Evolutionary conservation across 2,888 invertebrate genomes (phyloP).

Genomic region (Megalurothrips usitatus): DNA sequence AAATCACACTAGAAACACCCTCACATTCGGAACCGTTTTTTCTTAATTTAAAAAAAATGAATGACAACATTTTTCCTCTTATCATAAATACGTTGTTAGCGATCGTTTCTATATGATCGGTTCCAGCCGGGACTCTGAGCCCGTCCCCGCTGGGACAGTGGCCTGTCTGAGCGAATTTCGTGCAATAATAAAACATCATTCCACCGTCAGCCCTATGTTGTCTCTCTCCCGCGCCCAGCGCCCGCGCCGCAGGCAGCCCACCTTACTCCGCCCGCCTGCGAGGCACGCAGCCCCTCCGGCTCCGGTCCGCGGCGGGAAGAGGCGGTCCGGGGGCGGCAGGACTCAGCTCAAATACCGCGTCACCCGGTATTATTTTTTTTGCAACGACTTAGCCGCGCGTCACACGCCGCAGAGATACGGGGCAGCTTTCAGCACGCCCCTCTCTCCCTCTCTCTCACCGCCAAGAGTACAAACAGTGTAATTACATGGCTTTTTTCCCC

Average conservation of each 20-base stretch:
- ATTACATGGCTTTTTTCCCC: too few relatives aligned
- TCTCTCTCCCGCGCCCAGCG: neutral
- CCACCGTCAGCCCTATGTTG: neutral
- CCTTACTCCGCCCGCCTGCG: neutral
- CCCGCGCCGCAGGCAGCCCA: neutral
- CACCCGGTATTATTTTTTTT: too few relatives aligned
- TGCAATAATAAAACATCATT: neutral
- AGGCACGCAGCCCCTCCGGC: too few relatives aligned
- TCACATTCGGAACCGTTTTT: neutral
- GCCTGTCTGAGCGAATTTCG: neutral
- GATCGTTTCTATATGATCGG: neutral
- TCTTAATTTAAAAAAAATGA: neutral
- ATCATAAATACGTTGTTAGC: neutral
- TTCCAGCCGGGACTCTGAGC: slow-evolving; percentile 18
- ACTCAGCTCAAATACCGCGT: too few relatives aligned
- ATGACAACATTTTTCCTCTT: neutral
- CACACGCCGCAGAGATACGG: too few relatives aligned
- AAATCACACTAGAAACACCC: too few relatives aligned
- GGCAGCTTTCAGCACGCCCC: too few relatives aligned
- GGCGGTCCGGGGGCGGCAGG: too few relatives aligned
- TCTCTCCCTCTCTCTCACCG: too few relatives aligned
- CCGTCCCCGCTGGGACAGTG: slow-evolving; percentile 9
- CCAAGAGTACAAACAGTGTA: too few relatives aligned
- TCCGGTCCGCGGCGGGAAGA: too few relatives aligned
- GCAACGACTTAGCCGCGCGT: too few relatives aligned